A percentile compares a stretch with the other conserved stretches of the same genome.
phyloP scores from a whole-genome alignment of 2,797 vertebrate species.

The Pseudochromis fuscus region DNA sequence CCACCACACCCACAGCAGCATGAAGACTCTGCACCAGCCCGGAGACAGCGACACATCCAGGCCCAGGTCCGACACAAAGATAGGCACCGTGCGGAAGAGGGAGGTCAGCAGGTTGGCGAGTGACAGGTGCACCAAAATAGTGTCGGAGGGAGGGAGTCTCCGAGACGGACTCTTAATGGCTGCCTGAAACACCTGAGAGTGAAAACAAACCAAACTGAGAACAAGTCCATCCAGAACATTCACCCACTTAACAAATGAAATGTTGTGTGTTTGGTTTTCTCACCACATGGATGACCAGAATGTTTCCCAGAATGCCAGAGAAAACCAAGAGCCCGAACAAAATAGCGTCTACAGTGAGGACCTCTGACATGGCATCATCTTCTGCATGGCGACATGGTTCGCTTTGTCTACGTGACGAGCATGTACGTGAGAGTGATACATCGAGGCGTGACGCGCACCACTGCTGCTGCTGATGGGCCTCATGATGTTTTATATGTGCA shows the following conservation, averaged over 20 bases:
- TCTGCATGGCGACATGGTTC: conserved; percentile 27
- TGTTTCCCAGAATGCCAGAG: conserved; percentile 87
- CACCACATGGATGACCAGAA: conserved; percentile 86
- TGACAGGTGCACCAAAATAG: conserved; percentile 85
- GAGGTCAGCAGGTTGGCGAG: conserved; percentile 86
- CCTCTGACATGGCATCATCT: conserved; percentile 78
- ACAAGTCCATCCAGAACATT: conserved; percentile 4
- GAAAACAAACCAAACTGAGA: conserved; percentile 26
- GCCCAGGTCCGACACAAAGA: conserved; percentile 86
- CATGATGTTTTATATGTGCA: conserved; percentile 56
- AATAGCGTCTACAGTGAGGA: conserved; percentile 80
- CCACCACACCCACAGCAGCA: conserved; percentile 90
- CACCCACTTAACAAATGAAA: not conserved
- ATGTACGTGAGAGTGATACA: conserved; percentile 3
- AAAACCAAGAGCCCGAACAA: conserved; percentile 85
- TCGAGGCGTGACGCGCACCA: not conserved
- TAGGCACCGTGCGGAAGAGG: conserved; percentile 85
- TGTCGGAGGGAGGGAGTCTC: conserved; percentile 82
- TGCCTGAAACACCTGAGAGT: conserved; percentile 80
- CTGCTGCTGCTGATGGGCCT: not conserved
- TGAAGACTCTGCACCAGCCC: conserved; percentile 85
- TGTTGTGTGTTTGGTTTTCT: conserved; percentile 40
- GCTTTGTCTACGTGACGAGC: conserved; percentile 22
- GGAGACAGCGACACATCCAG: conserved; percentile 79
- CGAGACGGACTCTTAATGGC: conserved; percentile 67